Evolutionary conservation across 2,113 vertebrate genomes (phyloP).

Genomic region (Odobenus rosmarus): DNA sequence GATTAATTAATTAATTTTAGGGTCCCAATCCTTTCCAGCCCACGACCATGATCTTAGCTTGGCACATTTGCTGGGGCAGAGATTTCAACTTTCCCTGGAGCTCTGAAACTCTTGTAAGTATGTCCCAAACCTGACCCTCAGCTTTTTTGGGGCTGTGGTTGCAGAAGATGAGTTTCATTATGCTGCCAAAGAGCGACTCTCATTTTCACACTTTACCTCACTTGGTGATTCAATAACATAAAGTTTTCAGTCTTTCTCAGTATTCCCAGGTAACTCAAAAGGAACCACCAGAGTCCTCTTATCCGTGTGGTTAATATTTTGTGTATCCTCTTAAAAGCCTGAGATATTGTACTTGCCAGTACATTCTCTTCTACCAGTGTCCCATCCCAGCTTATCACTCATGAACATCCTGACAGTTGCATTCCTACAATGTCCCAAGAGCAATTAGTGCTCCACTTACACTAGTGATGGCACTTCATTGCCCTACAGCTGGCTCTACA

Average conservation of each 20-base stretch:
- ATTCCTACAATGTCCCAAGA: not conserved
- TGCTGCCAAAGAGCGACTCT: not conserved
- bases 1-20: not conserved
- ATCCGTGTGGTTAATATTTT: not conserved
- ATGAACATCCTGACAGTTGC: not conserved
- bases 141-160: not conserved
- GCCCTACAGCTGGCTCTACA: not conserved
- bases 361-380: not conserved
- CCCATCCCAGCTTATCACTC: not conserved
- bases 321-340: not conserved
- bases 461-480: not conserved
- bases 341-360: not conserved
- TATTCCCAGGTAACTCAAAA: not conserved
- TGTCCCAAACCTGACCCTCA: not conserved
- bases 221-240: not conserved
- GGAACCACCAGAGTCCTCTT: not conserved
- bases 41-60: not conserved
- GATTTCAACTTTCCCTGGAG: not conserved
- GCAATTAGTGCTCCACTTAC: not conserved
- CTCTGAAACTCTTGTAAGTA: not conserved
- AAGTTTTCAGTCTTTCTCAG: conserved; percentile 12
- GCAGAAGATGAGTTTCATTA: not conserved
- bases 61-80: not conserved
- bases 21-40: fast-evolving
- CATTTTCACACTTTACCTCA: not conserved